Base-by-base conservation (phyloP, 2,888 invertebrate genomes). In the Rambutsinella grinnellia region DNA sequence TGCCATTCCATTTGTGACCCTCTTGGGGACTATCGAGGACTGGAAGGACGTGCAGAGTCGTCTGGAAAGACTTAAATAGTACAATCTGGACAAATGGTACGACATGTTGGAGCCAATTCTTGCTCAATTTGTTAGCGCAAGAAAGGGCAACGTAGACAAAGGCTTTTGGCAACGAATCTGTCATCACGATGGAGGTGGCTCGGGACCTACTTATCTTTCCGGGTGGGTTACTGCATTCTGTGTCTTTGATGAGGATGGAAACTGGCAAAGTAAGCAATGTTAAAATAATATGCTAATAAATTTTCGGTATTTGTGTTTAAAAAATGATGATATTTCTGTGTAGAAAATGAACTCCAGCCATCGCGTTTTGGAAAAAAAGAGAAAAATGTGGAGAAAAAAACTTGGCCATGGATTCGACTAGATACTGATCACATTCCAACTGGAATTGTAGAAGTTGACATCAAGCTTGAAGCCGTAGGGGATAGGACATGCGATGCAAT, bases 151-250 rank as follows among this genome's bases (percentile, higher is more conserved):
- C 2, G 67, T 75, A 1, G 72, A 80, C n/a, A 0, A 19, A 10
- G 62, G 58, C 1, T 80, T 80, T 72, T 80, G 80, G 80, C 5
- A 63, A 10, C n/a, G 46, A n/a, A 66, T 79, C 36, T 71, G 67
- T 44, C 19, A 71, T 28, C n/a, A 65, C 15, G 10, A 74, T 24
- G 47, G 10, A n/a, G 68, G 60, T n/a, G 65, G 74, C 3, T 69
- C 69, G n/a, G 69, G 76, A 17, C 70, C 72, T 1, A 27, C 44
- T 23, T 57, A 36, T 44, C 27, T 79, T 24, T 62, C 66, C 13
- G 80, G 80, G 1, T 80, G 80, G 80, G 65, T 80, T 10, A 78
- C 78, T 3, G 75, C 65, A 5, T 80, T 80, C 24, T 76, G 71
- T 47, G 67, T 56, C 2, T 80, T 78, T 66, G 68, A 75, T 28